These are phyloP conservation scores for Spea bombifrons DNA, from an alignment of 2,113 vertebrate genomes.

Conservation along the genomic window DNA sequence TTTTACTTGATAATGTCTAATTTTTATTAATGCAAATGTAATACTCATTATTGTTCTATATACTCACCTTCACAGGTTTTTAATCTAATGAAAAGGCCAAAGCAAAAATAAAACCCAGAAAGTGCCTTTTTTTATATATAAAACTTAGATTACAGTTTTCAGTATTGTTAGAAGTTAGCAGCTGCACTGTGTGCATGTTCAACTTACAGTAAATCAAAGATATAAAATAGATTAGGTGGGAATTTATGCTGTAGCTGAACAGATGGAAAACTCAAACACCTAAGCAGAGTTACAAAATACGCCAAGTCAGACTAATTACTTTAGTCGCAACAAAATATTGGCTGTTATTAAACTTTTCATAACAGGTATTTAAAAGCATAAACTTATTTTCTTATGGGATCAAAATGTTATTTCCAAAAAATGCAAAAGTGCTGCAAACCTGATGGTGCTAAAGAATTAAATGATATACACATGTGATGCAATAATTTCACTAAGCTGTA, in stretches of 20 bases:
- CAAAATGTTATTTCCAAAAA: background rate
- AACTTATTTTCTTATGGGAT: constrained; percentile 10
- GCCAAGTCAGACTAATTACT: constrained; percentile 41
- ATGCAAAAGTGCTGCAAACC: background rate
- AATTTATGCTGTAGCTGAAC: constrained; percentile 46
- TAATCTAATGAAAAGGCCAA: too few species aligned
- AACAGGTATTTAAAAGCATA: constrained; percentile 37
- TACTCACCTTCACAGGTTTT: too few species aligned
- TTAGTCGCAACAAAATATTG: constrained; percentile 41
- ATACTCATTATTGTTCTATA: too few species aligned
- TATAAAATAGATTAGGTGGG: constrained; percentile 47
- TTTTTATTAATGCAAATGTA: too few species aligned
- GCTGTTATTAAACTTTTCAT: constrained; percentile 41
- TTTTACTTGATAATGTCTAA: too few species aligned
- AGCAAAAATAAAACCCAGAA: too few species aligned
- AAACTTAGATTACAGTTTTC: constrained; percentile 15
- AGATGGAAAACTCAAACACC: constrained; percentile 48
- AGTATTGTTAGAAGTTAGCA: constrained; percentile 41
- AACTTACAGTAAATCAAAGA: constrained; percentile 44
- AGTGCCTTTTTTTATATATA: too few species aligned
- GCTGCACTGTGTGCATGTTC: constrained; percentile 39
- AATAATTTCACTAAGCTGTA: background rate
- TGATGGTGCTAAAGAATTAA: background rate
- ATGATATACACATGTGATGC: too few species aligned
- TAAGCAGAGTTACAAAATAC: constrained; percentile 33